Conservation (phyloP, 1,140 invertebrate species). For the Drosophila miranda region DNA sequence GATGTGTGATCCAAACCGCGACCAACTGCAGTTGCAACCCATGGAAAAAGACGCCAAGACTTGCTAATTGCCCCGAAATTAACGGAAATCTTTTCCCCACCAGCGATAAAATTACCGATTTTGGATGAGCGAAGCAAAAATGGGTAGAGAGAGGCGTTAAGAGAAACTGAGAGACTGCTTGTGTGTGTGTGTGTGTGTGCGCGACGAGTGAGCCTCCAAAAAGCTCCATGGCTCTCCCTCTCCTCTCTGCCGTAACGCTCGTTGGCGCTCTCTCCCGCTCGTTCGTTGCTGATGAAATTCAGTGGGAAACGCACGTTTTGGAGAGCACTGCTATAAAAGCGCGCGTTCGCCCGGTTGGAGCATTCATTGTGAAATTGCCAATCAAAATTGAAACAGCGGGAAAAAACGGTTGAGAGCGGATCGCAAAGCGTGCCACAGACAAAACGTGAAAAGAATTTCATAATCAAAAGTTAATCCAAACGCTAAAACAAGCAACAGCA, state of each 20-base stretch:
- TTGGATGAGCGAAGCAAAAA: slow-evolving; percentile 25
- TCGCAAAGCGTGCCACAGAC: slow-evolving; percentile 18
- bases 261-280: slow-evolving; percentile 10
- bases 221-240: slow-evolving; percentile 16
- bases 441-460: slow-evolving; percentile 81
- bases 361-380: slow-evolving; percentile 82
- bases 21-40: slow-evolving; percentile 34
- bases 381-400: slow-evolving; percentile 81
- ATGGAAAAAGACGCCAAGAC: slow-evolving; percentile 41
- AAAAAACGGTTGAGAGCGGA: slow-evolving; percentile 54
- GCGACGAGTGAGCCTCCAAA: slow-evolving; percentile 30
- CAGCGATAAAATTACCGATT: too few relatives aligned
- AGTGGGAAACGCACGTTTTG: slow-evolving; percentile 28
- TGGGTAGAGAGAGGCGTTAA: slow-evolving; percentile 19
- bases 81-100: slow-evolving; percentile 61
- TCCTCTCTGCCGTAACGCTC: slow-evolving; percentile 11
- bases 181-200: too few relatives aligned
- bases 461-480: slow-evolving; percentile 75
- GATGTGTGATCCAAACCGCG: background rate
- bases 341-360: slow-evolving; percentile 19
- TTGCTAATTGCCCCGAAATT: slow-evolving; percentile 62
- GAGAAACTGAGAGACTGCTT: slow-evolving; percentile 30
- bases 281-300: slow-evolving; percentile 77
- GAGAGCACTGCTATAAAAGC: slow-evolving; percentile 79
- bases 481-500: slow-evolving; percentile 31